Conservation (phyloP, 2,113 vertebrate genomes). For the Myiopsitta monachus region DNA sequence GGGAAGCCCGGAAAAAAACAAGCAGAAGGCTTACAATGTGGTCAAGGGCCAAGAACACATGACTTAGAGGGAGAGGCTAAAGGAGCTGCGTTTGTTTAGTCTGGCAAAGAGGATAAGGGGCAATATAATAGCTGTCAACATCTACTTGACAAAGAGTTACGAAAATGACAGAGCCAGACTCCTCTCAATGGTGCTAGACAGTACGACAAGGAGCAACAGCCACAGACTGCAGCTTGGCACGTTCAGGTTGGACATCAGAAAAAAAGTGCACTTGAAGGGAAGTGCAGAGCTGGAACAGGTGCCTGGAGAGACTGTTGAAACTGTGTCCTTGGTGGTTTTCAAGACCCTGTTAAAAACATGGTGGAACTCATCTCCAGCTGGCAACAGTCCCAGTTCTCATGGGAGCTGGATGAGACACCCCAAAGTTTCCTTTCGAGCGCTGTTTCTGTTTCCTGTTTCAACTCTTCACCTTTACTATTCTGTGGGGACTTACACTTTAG, state of each 20-base stretch:
- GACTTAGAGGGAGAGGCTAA: slow-evolving; percentile 6
- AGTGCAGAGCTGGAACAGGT: neutral
- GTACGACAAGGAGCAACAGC: neutral
- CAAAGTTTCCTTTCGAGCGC: neutral
- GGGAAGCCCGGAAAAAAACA: neutral
- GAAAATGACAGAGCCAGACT: neutral
- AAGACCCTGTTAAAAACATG: neutral
- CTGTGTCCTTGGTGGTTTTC: neutral
- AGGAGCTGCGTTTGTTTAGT: slow-evolving; percentile 32
- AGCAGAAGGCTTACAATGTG: neutral
- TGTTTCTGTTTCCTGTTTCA: neutral
- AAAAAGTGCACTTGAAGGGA: neutral
- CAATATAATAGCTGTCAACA: neutral
- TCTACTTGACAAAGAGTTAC: slow-evolving; percentile 23
- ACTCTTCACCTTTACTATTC: neutral
- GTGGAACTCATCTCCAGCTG: neutral
- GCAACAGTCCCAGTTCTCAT: neutral
- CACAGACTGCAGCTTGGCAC: neutral
- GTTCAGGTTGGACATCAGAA: neutral
- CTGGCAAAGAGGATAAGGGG: slow-evolving; percentile 30
- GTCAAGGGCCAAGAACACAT: neutral
- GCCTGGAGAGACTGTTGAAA: neutral
- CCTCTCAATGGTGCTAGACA: neutral
- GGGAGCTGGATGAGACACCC: neutral
- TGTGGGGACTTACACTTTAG: neutral